phyloP scores from a whole-genome alignment of 2,113 vertebrate genomes.

The Petaurus breviceps region DNA sequence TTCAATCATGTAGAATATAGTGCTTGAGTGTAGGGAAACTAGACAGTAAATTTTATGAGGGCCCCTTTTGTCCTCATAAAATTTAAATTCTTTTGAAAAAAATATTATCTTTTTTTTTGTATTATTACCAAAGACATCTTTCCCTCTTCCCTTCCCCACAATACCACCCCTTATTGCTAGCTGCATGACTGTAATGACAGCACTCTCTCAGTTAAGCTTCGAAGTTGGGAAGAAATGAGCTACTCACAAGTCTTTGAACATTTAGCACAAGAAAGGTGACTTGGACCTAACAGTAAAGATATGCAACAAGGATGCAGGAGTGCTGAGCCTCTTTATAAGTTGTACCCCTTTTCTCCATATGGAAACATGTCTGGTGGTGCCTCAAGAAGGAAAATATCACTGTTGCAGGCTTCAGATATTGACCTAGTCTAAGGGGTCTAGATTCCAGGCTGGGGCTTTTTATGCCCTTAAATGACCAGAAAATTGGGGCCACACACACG shows the following conservation, averaged over 20 bases:
- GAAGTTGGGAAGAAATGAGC: background rate
- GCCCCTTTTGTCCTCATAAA: background rate
- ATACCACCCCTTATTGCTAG: background rate
- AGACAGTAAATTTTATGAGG: background rate
- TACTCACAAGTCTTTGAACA: background rate
- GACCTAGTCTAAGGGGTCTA: no score
- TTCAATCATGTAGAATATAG: background rate
- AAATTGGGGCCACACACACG: no score
- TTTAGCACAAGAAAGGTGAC: background rate
- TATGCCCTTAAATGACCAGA: no score
- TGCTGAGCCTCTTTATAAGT: background rate
- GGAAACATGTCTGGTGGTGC: background rate
- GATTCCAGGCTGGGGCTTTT: no score
- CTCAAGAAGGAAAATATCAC: background rate
- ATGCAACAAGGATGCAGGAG: background rate
- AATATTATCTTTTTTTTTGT: background rate
- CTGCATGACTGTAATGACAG: background rate
- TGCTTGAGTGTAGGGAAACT: background rate
- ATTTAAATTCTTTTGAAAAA: background rate
- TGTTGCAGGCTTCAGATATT: background rate
- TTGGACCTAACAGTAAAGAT: background rate
- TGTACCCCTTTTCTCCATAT: background rate
- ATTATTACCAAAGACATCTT: background rate
- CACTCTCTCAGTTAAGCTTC: background rate
- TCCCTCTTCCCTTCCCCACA: background rate